Conservation (phyloP, 1,140 invertebrate species). For the Bombus huntii region DNA sequence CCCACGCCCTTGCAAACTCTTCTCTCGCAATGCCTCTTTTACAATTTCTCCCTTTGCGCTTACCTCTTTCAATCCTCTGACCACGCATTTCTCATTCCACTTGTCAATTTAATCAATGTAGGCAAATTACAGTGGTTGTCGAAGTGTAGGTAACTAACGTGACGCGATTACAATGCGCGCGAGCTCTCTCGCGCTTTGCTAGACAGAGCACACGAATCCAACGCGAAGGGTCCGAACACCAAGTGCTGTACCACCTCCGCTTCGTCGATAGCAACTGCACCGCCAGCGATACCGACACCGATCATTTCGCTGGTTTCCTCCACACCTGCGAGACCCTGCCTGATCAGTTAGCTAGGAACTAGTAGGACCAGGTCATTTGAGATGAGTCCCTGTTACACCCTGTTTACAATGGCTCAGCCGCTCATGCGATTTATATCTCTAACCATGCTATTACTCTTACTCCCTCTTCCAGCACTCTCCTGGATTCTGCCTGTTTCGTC, state of each 20-base stretch:
- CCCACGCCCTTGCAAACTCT: not conserved
- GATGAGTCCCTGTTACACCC: constrained; percentile 79
- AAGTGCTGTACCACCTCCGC: constrained; percentile 8
- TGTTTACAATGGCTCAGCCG: constrained; percentile 81
- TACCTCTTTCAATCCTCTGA: constrained; percentile 50
- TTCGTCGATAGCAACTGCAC: constrained; percentile 21
- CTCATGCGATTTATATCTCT: constrained; percentile 76
- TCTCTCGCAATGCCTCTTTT: constrained; percentile 28
- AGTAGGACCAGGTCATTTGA: constrained; percentile 59
- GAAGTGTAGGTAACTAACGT: constrained; percentile 74
- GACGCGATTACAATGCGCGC: constrained; percentile 76
- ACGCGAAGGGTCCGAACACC: constrained; percentile 44
- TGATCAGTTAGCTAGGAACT: constrained; percentile 27
- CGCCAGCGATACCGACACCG: constrained; percentile 27
- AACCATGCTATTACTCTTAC: constrained; percentile 35
- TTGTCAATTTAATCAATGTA: constrained; percentile 78
- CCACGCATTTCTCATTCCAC: constrained; percentile 61
- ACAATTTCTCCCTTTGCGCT: constrained; percentile 39
- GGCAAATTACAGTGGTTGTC: constrained; percentile 76
- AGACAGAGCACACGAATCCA: constrained; percentile 11
- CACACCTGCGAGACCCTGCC: constrained; percentile 17
- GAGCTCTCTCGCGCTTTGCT: constrained; percentile 47
- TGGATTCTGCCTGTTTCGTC: not conserved
- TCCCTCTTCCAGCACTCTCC: not conserved
- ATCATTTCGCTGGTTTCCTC: constrained; percentile 24